Base-by-base conservation (phyloP, 1,140 invertebrate genomes). In the Polypedilum vanderplanki region DNA sequence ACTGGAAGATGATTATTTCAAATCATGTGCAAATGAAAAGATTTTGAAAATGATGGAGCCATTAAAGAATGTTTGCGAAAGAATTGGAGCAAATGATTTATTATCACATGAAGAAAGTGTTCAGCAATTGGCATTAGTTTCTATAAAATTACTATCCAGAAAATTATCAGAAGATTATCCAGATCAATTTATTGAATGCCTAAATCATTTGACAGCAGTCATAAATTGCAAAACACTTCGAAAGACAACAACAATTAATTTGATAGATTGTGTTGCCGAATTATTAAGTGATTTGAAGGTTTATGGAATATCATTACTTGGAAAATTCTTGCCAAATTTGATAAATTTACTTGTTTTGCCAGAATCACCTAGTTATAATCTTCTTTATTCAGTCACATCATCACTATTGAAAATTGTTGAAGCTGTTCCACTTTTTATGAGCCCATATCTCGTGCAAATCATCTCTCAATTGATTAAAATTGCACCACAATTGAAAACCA, bases 211-310 rank as follows among this genome's bases (percentile, higher is more conserved):
- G 0, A 90, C 89, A 0, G 83, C 80, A 64, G 83, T 89, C 17
- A 85, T 89, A 22, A 85, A 85, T 76, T 86, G 87, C 74, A 83
- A 86, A 0, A 86, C 86, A 73, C 85, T 91, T 7, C 80, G 90
- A 73, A 89, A 87, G 20, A 89, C 90, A 75, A 86, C 93, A 5
- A 81, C 91, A 78, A 91, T 90, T 0, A 92, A 89, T 70, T 85
- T 91, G 10, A 86, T 93, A 17, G 84, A 96, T 22, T 95, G 93
- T 79, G 84, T 95, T 4, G 91, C 91, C 0, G 93, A 96, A 84
- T 81, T 96, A 12, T 90, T 89, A 76, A 85, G 85, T 57, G 88
- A 88, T 74, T 85, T 95, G 74, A 90, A 90, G 79, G 89, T 88
- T 0, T 88, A 93, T 77, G 88, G 91, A 0, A 86, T 96, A 12